Percentiles rank a stretch among this genome's conserved stretches.
These are phyloP conservation scores for Nematostella vectensis DNA, from an alignment of 92 coral and sea anemone species.

Conservation along the genomic window DNA sequence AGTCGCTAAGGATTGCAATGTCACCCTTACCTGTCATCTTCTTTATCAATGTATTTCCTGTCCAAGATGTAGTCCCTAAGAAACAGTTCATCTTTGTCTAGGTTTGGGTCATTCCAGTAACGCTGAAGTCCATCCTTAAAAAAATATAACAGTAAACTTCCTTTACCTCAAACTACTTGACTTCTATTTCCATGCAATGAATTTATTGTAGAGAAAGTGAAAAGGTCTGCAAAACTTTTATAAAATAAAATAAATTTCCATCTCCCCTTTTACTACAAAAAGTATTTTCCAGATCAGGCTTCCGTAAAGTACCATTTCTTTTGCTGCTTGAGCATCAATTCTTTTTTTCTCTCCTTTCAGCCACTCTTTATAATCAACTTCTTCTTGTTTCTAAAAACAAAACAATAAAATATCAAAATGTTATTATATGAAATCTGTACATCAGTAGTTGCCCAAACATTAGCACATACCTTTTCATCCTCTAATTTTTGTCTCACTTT, in stretches of 20 bases:
- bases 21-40: constrained; percentile 50
- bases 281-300: no score
- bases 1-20: neutral
- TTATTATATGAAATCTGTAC: neutral
- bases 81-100: constrained; percentile 82
- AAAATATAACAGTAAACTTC: neutral
- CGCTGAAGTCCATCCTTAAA: constrained; percentile 59
- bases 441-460: no score
- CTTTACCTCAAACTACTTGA: no score
- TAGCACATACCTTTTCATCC: constrained; percentile 67
- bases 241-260: no score
- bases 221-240: no score
- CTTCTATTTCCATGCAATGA: no score
- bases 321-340: neutral
- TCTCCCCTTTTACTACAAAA: neutral
- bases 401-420: neutral
- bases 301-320: constrained; percentile 30
- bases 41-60: constrained; percentile 76
- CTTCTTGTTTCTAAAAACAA: constrained; percentile 47
- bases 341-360: constrained; percentile 52
- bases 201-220: no score
- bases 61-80: constrained; percentile 84
- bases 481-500: constrained; percentile 67
- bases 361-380: constrained; percentile 73
- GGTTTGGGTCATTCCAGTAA: constrained; percentile 80